Evolutionary conservation across 1,140 invertebrate species (phyloP), one percentile per base, ranked within the genome.

Genomic region (Saccostrea glomerata): DNA sequence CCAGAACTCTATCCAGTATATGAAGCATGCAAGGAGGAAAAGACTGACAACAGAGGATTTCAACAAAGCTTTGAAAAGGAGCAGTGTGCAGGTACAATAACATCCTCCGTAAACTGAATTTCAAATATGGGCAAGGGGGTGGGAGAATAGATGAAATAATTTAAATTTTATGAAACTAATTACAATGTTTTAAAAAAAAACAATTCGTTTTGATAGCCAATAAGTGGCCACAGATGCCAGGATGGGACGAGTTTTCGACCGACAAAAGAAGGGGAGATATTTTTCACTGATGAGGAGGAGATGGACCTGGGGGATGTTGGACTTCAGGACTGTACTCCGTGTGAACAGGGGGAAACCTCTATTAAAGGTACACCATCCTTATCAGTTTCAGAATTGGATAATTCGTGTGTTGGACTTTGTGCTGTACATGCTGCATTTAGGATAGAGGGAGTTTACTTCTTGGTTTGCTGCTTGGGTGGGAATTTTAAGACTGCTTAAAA

Each of bases 11-110:
- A 90, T 92, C 82, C 94, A 94, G 89, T 94, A 93, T 86, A 94
- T 95, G 94, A 93, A 93, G 83, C 94, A 95, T 93, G 89, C 92
- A n/a, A 94, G 93, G 87, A 90, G 95, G 55, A 91, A 92, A 87
- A 92, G 93, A 87, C 70, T 95, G 86, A 93, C 89, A 47, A 92
- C 92, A 82, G 94, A 94, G 87, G 94, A 95, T 91, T 93, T 95
- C 87, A 95, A 94, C 86, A 93, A 93, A 86, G 94, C 94, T 54
- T 90, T 94, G n/a, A 92, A 90, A 89, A 90, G 90, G 36, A 93
- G 92, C 89, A 92, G 94, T 93, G 90, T 94, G 23, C 93, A 94
- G 92, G 95, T 95, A 90, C 88, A 47, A 87, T 87, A 47, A 54
- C 36, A 40, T 23, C 12, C n/a, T 15, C 36, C 47, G 9, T 47